Base-by-base conservation (phyloP, 2,113 vertebrate species). In the Psophia crepitans region DNA sequence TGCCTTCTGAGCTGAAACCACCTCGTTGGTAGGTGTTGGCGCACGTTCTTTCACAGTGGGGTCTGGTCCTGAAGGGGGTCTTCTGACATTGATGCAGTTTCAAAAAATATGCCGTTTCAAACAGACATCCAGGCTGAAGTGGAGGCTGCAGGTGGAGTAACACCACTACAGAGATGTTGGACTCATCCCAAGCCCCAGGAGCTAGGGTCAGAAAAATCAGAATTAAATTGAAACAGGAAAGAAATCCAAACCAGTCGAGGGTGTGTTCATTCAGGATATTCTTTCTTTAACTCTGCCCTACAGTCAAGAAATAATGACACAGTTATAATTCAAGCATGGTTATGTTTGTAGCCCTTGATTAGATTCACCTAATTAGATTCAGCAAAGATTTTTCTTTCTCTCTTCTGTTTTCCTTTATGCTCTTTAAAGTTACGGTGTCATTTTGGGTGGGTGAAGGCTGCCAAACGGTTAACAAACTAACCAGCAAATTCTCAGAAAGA, bases 331-430 rank as follows among this genome's bases (percentile, higher is more conserved):
- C 8, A 39, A 91, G 84, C 74, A 87, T 64, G 77, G 87, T 93
- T 96, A 35, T 71, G 73, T 89, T 89, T 95, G 73, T 60, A 91
- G 93, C 84, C 77, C 87, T 95, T 96, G 94, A 96, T 95, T 96
- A 96, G 90, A 93, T 96, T 97, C 93, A 92, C 64, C 76, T 96
- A 97, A 96, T 96, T 96, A 82, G 69, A 96, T 96, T 94, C 94
- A 60, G 92, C 30, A 20, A 93, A 89, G 61, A 77, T 73, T 79
- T 95, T 95, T 84, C 87, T 89, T 82, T 87, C 86, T 78, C 54
- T 90, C 57, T 87, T 87, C 93, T 87, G 65, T 92, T 96, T 96
- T 94, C 35, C 69, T 93, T 92, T 82, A 81, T 39, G 87, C 48
- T 78, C 46, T 43, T 93, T 56, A 79, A 91, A 71, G 84, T 61